These are phyloP conservation scores for Danaus melanippus DNA, from an alignment of 1,140 invertebrate genomes.

Conservation along the genomic window DNA sequence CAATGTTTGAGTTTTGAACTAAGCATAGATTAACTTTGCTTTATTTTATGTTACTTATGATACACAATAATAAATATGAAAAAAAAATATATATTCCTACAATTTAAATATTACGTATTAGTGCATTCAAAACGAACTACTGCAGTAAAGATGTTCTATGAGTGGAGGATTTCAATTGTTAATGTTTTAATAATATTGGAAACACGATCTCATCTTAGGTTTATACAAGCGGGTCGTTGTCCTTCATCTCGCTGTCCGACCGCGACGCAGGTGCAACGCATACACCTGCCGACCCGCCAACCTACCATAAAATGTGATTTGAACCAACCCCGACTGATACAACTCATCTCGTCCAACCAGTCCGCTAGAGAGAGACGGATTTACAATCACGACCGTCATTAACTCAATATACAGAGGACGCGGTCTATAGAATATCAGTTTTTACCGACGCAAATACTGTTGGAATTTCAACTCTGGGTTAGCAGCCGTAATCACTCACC, in stretches of 20 bases:
- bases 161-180: not conserved
- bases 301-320: slow-evolving; percentile 63
- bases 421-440: slow-evolving; percentile 64
- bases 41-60: too few species aligned
- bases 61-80: too few species aligned
- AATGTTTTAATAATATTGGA: not conserved
- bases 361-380: slow-evolving; percentile 29
- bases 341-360: slow-evolving; percentile 38
- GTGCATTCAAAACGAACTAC: too few species aligned
- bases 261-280: slow-evolving; percentile 55
- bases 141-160: too few species aligned
- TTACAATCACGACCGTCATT: slow-evolving; percentile 61
- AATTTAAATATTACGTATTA: too few species aligned
- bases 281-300: slow-evolving; percentile 60
- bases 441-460: slow-evolving; percentile 69
- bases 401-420: slow-evolving; percentile 59
- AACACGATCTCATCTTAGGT: slow-evolving; percentile 12
- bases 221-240: slow-evolving; percentile 37
- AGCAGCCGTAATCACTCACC: slow-evolving; percentile 54
- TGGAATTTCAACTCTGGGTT: slow-evolving; percentile 58
- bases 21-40: too few species aligned
- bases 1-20: slow-evolving; percentile 7
- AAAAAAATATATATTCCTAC: too few species aligned
- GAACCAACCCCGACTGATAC: slow-evolving; percentile 47
- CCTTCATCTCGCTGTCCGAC: slow-evolving; percentile 50